Evolutionary conservation across 2,888 invertebrate genomes (phyloP).

Genomic region (Sabatieria punctata): DNA sequence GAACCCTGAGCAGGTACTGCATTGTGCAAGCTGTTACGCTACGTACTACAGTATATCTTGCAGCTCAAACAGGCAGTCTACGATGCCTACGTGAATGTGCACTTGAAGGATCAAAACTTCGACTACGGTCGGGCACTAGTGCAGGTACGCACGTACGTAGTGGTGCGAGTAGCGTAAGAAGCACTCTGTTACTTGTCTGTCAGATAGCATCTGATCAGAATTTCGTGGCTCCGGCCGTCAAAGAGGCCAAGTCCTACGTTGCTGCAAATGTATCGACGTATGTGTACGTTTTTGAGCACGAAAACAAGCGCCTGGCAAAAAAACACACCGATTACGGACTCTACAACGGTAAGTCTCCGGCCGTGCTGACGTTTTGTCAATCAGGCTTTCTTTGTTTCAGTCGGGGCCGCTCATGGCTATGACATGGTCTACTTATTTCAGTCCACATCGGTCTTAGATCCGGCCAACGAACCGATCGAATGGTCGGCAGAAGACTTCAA

Average conservation of each 20-base stretch:
- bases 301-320: background rate
- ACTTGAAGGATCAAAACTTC: background rate
- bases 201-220: conserved; percentile 12
- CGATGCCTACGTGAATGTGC: background rate
- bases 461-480: background rate
- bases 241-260: conserved; percentile 10
- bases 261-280: conserved; percentile 2
- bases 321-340: conserved; percentile 5
- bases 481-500: background rate
- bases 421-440: conserved; percentile 12
- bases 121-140: background rate
- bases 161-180: background rate
- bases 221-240: conserved; percentile 9
- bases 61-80: conserved; percentile 8
- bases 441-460: conserved; percentile 7
- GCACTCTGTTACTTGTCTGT: background rate
- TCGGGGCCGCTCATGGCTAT: conserved; percentile 12
- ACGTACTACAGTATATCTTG: background rate
- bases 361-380: background rate
- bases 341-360: background rate
- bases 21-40: conserved; percentile 1
- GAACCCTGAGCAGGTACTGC: conserved; percentile 6
- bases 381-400: conserved; percentile 2
- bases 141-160: background rate
- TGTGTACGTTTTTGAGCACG: conserved; percentile 11